phyloP scores from a whole-genome alignment of 2,113 vertebrate genomes.

The Ptilorrhoa leucosticta region DNA sequence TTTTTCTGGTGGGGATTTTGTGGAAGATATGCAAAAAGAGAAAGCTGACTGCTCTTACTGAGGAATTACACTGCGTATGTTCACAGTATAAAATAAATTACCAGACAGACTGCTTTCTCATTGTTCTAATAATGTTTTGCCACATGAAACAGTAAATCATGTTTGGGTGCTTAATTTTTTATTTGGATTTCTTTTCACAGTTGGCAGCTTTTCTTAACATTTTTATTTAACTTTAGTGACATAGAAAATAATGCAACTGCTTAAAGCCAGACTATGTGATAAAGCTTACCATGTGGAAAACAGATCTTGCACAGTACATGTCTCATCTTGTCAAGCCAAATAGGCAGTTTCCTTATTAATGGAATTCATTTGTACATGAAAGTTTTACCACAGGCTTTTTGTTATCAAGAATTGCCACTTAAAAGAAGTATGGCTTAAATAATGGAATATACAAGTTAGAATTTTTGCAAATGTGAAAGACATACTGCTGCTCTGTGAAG shows the following conservation, averaged over 20 bases:
- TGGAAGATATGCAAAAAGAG: not conserved
- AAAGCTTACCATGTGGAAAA: not conserved
- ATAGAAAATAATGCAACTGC: not conserved
- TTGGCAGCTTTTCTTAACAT: not conserved
- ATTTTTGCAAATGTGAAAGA: not conserved
- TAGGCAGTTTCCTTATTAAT: not conserved
- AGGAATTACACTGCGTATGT: not conserved
- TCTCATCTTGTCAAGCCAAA: not conserved
- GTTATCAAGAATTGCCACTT: not conserved
- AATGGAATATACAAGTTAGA: not conserved
- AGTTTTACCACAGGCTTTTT: not conserved
- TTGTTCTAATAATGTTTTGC: not conserved
- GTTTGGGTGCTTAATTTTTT: not conserved
- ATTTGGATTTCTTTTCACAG: slow-evolving; percentile 2
- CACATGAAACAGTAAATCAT: not conserved
- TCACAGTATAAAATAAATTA: not conserved
- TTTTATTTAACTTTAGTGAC: slow-evolving; percentile 1
- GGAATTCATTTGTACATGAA: slow-evolving; percentile 13
- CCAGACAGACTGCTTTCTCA: not conserved
- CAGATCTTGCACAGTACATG: not conserved
- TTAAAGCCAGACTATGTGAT: not conserved
- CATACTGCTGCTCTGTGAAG: not conserved
- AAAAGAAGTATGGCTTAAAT: not conserved
- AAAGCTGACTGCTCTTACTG: not conserved
- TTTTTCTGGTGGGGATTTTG: not conserved